A percentile compares a stretch with the other conserved stretches of the same genome.
These are phyloP conservation scores for Lepidocyrtinus sp. DNA, from an alignment of 2,888 invertebrate genomes.

Conservation along the genomic window DNA sequence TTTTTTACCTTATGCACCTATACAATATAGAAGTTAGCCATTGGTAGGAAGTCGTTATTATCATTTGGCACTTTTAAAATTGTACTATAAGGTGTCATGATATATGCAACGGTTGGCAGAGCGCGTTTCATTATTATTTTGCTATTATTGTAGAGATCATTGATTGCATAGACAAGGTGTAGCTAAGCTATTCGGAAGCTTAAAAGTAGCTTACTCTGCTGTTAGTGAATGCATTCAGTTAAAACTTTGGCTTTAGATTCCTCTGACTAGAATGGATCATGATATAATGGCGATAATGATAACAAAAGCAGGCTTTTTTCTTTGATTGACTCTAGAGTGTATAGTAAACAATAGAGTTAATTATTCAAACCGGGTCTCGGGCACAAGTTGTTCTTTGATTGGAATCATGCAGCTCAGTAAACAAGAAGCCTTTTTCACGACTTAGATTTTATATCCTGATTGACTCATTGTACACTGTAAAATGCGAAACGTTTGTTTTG, in stretches of 20 bases:
- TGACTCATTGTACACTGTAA: slow-evolving; percentile 54
- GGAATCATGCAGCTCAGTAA: slow-evolving; percentile 41
- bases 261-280: neutral
- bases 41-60: neutral
- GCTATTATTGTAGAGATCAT: neutral
- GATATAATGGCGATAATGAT: slow-evolving; percentile 26
- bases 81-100: too few species aligned
- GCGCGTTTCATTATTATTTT: neutral
- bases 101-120: too few species aligned
- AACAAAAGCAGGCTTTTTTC: slow-evolving; percentile 31
- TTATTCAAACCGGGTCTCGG: slow-evolving; percentile 45
- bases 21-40: too few species aligned
- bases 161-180: neutral
- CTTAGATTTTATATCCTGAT: slow-evolving; percentile 38
- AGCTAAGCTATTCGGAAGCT: neutral
- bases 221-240: too few species aligned
- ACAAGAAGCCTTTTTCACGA: slow-evolving; percentile 1
- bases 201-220: neutral
- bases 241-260: too few species aligned
- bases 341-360: slow-evolving; percentile 57
- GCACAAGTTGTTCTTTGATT: slow-evolving; percentile 42
- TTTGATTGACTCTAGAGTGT: slow-evolving; percentile 26
- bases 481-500: slow-evolving; percentile 6
- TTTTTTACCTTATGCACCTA: neutral
- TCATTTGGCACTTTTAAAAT: slow-evolving; percentile 14